These are phyloP conservation scores for Salvelinus namaycush DNA, from an alignment of 2,113 vertebrate species.

Conservation along the genomic window DNA sequence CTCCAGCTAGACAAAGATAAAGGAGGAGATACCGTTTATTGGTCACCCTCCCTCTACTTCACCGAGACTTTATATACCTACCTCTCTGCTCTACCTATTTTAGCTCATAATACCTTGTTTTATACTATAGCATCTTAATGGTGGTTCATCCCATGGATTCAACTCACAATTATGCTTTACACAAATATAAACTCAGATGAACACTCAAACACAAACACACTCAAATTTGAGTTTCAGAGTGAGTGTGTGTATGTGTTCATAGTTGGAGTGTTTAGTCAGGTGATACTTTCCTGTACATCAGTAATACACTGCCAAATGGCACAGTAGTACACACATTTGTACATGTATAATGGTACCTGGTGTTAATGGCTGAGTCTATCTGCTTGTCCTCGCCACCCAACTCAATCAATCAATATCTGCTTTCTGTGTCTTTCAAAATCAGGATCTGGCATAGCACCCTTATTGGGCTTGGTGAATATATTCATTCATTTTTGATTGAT, in stretches of 20 bases:
- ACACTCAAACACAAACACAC: background rate
- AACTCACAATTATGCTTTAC: background rate
- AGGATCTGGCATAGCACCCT: conserved; percentile 3
- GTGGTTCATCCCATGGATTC: background rate
- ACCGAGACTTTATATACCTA: background rate
- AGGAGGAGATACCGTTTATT: background rate
- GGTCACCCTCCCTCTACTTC: background rate
- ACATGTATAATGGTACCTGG: background rate
- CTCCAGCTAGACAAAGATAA: conserved; percentile 38
- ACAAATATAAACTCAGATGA: background rate
- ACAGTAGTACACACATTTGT: background rate
- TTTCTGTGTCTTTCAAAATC: conserved; percentile 23
- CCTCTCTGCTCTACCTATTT: background rate
- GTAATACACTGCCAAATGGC: too few species aligned
- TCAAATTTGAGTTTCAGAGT: background rate
- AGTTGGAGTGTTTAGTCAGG: background rate
- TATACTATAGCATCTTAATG: background rate
- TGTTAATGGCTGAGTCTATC: conserved; percentile 5
- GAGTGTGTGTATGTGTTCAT: conserved; percentile 2
- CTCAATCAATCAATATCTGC: conserved; percentile 30
- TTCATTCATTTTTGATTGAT: conserved; percentile 46
- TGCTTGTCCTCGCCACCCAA: conserved; percentile 7
- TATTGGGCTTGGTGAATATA: conserved; percentile 24
- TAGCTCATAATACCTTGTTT: background rate
- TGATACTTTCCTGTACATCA: background rate